Base-by-base conservation (phyloP, 2,113 vertebrate species). In the Rynchops niger region DNA sequence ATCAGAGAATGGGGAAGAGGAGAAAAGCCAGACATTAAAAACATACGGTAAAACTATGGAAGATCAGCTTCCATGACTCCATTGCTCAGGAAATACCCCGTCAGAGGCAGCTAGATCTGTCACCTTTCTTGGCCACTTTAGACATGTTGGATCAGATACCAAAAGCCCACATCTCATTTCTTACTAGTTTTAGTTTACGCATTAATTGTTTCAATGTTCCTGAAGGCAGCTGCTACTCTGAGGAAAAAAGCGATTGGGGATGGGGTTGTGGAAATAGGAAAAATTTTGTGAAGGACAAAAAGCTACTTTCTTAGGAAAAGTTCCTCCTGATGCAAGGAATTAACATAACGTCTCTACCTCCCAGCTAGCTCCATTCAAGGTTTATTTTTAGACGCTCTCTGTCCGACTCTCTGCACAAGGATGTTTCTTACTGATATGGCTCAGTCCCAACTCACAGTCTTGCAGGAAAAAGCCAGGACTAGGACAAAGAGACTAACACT, bases 391-490 rank as follows among this genome's bases (percentile, higher is more conserved):
- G 82, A 14, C 13, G 70, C 42, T 85, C 65, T 67, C 34, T 66
- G 36, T 25, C 30, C 9, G 6, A 4, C 36, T 45, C 45, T 45
- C 38, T 10, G 66, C 70, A 36, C 16, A 10, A 26, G 61, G 52
- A 36, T 42, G 49, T 45, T 72, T 79, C 66, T 49, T 21, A 63
- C 53, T 6, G 52, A 62, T 19, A 42, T 16, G 63, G 69, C 62
- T 56, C 8, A 0, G 38, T 14, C 52, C 32, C 47, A 85, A 3
- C 0, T 5, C 45, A 4, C 16, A n/a, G 30, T 0, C 34, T 26
- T 3, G 29, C 40, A 22, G 9, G 29, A 72, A 49, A 27, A 66
- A 69, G 25, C 15, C 63, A 34, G 17, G 47, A 12, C 16, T 10
- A 27, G 29, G 17, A 14, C 34, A 40, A 26, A 12, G 36, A 71